Percentiles rank a stretch among this genome's conserved stretches.
Evolutionary conservation across 2,797 vertebrate genomes (phyloP).

Genomic region (Alfaro cultratus): DNA sequence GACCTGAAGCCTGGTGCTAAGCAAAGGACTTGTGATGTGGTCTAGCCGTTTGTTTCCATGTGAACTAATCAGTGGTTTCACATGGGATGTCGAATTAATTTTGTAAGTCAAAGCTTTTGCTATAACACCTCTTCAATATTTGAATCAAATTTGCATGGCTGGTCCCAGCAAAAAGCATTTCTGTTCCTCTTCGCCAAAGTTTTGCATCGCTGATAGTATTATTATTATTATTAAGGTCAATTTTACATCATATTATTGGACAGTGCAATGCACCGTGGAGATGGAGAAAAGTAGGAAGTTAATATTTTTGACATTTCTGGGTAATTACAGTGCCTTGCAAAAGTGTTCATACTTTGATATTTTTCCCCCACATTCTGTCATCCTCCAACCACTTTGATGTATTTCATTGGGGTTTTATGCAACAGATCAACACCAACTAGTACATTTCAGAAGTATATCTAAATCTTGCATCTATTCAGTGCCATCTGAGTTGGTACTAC

Average conservation of each 20-base stretch:
- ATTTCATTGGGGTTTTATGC: background rate
- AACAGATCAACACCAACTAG: background rate
- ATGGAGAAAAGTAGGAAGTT: constrained; percentile 17
- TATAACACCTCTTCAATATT: constrained; percentile 38
- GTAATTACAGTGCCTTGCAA: constrained; percentile 5
- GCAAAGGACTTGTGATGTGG: constrained; percentile 34
- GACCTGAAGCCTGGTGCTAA: constrained; percentile 62
- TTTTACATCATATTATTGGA: constrained; percentile 52
- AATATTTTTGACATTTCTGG: background rate
- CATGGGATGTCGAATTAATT: constrained; percentile 20
- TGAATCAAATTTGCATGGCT: constrained; percentile 73
- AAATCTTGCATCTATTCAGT: background rate
- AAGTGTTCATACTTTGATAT: background rate
- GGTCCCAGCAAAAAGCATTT: constrained; percentile 64
- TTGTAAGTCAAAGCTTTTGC: constrained; percentile 42
- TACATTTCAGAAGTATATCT: background rate
- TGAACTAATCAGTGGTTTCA: constrained; percentile 39
- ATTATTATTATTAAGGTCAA: constrained; percentile 48
- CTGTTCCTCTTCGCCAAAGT: constrained; percentile 62
- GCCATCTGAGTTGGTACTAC: background rate
- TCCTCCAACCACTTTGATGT: background rate
- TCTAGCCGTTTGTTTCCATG: constrained; percentile 31
- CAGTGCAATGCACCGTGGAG: constrained; percentile 4
- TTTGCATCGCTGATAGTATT: constrained; percentile 51
- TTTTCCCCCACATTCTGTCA: background rate